Percentiles rank a stretch among this genome's conserved stretches.
phyloP scores from a whole-genome alignment of 1,140 invertebrate genomes.

The Drosophila aff. region DNA sequence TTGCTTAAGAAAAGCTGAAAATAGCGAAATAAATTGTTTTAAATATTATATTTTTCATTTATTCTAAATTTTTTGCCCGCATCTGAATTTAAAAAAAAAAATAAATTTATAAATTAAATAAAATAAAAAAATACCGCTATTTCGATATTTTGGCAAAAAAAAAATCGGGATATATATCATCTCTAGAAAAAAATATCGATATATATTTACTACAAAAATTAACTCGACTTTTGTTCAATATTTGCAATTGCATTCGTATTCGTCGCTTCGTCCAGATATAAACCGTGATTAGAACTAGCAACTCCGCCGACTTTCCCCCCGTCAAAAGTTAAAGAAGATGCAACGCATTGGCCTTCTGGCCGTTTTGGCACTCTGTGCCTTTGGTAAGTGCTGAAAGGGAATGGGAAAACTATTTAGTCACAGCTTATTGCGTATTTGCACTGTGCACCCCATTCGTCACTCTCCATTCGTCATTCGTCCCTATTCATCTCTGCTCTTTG shows the following conservation, averaged over 20 bases:
- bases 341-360: constrained; percentile 71
- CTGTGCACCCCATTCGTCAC: constrained; percentile 13
- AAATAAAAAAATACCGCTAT: no score
- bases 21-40: no score
- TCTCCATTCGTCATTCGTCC: constrained; percentile 6
- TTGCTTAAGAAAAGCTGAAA: no score
- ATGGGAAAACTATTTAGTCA: constrained; percentile 30
- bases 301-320: neutral
- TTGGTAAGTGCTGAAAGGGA: constrained; percentile 59
- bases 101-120: no score
- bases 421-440: constrained; percentile 38
- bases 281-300: constrained; percentile 9
- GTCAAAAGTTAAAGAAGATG: constrained; percentile 42
- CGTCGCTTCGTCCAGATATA: constrained; percentile 3
- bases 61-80: no score
- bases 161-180: neutral
- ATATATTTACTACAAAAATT: neutral
- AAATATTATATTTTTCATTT: no score
- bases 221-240: constrained; percentile 12
- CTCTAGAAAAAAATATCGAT: neutral
- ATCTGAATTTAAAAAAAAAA: no score
- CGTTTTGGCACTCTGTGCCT: constrained; percentile 69
- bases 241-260: constrained; percentile 29
- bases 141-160: no score
- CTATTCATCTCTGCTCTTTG: constrained; percentile 7